Base-by-base conservation (phyloP, 2,888 invertebrate genomes). In the Drosophila monieri region DNA sequence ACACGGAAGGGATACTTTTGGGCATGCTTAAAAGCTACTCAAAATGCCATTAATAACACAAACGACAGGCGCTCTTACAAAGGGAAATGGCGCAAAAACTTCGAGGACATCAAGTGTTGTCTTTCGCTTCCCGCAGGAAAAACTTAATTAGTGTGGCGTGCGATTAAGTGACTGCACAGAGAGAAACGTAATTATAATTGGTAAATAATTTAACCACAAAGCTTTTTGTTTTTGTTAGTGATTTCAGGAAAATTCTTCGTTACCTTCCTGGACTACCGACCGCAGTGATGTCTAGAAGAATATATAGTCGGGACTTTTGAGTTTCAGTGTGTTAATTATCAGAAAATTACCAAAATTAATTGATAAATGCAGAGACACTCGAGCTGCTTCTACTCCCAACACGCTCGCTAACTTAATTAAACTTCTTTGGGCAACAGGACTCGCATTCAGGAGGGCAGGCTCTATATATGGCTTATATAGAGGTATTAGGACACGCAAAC, bases 341-440 rank as follows among this genome's bases (percentile, higher is more conserved):
- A 23, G 6, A 49, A 21, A 37, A 32, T 32, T 25, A 48, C 48
- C 14, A 30, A 41, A 68, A 68, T 67, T 68, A 69, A 68, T 52
- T 55, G 60, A 6, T 43, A 25, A 39, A 58, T 47, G 68, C 69
- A 52, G 57, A 35, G 67, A 52, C 52, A 44, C 51, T 77, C 54
- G 56, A 44, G 48, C 25, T 15, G 32, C 23, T 37, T 46, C 21
- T 39, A 47, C 35, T 41, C 47, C 47, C 70, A 53, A 30, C 73
- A 75, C 73, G 64, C 73, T 71, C 37, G 67, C 59, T 67, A 43
- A 27, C 75, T 68, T 80, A 68, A 80, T 76, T 80, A 68, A 73
- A 78, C 73, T 78, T 46, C 30, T 25, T 12, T n/a, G 30, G 12
- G 23, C n/a, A 30, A 18, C 15, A 46, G 37, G 27, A 12, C 27